phyloP scores from a whole-genome alignment of 1,140 invertebrate species.

The Drosophila sturtevanti region DNA sequence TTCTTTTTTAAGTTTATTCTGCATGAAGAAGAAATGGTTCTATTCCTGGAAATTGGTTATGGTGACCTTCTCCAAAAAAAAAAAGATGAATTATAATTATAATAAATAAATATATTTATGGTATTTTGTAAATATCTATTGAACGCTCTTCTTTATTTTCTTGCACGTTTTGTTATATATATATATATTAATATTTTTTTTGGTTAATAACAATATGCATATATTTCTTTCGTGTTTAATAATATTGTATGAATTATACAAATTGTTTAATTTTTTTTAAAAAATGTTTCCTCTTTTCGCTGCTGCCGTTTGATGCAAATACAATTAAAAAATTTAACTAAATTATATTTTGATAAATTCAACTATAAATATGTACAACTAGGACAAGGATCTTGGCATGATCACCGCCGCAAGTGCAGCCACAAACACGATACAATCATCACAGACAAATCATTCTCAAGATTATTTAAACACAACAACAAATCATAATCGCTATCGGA shows the following conservation, averaged over 20 bases:
- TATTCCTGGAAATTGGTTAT: conserved; percentile 21
- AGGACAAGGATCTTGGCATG: conserved; percentile 65
- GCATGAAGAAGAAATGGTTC: neutral
- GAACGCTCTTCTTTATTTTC: conserved; percentile 31
- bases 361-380: conserved; percentile 37
- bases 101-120: too few relatives aligned
- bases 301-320: conserved; percentile 7
- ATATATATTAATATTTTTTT: conserved; percentile 13
- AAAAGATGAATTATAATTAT: too few relatives aligned
- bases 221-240: conserved; percentile 23
- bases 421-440: conserved; percentile 29
- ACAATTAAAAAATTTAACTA: conserved; percentile 32
- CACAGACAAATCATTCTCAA: conserved; percentile 68
- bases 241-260: conserved; percentile 38
- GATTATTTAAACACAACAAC: conserved; percentile 60
- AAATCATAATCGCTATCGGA: conserved; percentile 71
- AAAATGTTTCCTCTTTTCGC: conserved; percentile 38
- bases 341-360: conserved; percentile 56
- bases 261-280: conserved; percentile 44
- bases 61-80: conserved; percentile 2
- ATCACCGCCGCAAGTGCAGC: conserved; percentile 18
- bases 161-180: conserved; percentile 57
- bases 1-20: conserved; percentile 32
- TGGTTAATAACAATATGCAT: conserved; percentile 51
- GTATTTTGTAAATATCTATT: neutral